Evolutionary conservation across 2,888 invertebrate genomes (phyloP).

Genomic region (Philonicus albiceps): DNA sequence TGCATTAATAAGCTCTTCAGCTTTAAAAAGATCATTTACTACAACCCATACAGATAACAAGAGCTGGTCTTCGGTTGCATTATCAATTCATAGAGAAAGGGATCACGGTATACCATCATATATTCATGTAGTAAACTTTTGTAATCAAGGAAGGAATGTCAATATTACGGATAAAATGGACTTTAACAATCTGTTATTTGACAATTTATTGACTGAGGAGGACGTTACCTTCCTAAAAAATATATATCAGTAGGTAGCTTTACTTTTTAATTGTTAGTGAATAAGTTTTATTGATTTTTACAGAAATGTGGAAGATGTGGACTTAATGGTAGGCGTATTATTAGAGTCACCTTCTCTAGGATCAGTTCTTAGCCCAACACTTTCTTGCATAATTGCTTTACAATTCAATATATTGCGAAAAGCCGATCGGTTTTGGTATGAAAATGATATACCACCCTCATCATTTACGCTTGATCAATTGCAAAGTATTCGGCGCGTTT

Average conservation of each 20-base stretch:
- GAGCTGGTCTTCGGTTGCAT: conserved; percentile 66
- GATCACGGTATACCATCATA: conserved; percentile 86
- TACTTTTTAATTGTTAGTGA: not conserved
- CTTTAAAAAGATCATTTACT: conserved; percentile 63
- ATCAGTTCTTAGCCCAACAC: conserved; percentile 85
- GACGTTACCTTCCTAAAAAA: conserved; percentile 71
- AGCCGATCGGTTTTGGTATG: conserved; percentile 95
- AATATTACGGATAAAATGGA: not conserved
- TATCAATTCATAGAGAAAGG: conserved; percentile 71
- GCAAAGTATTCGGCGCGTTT: conserved; percentile 80
- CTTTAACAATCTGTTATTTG: conserved; percentile 46
- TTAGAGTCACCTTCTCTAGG: conserved; percentile 82
- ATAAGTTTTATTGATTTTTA: not conserved
- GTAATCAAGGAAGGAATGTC: conserved; percentile 56
- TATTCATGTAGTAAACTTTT: conserved; percentile 72
- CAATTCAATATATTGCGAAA: conserved; percentile 85
- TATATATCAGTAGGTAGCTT: conserved; percentile 69
- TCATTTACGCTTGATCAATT: conserved; percentile 80
- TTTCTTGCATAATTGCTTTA: conserved; percentile 83
- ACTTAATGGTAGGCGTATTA: conserved; percentile 83
- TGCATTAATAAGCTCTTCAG: conserved; percentile 71
- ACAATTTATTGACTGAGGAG: conserved; percentile 63
- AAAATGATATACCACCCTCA: conserved; percentile 91
- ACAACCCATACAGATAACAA: conserved; percentile 63
- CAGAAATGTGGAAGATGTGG: conserved; percentile 78